A percentile compares a stretch with the other conserved stretches of the same genome.
phyloP scores from a whole-genome alignment of 2,113 vertebrate genomes.

The Salvelinus alpinus region DNA sequence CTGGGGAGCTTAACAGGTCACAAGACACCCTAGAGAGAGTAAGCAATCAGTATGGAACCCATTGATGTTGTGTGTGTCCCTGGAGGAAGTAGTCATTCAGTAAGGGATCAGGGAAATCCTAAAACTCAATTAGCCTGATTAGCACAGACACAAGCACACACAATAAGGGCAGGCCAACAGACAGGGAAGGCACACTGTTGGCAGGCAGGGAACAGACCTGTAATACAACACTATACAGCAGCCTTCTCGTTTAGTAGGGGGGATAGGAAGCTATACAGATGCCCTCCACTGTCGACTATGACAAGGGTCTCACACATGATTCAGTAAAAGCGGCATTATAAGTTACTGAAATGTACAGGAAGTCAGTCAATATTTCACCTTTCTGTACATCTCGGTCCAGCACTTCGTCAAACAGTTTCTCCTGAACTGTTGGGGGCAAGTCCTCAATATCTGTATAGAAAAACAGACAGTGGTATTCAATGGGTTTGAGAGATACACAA shows the following conservation, averaged over 20 bases:
- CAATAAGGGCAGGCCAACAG: constrained; percentile 11
- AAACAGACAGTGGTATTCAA: constrained; percentile 7
- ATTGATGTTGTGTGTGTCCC: neutral
- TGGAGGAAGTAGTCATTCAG: no score
- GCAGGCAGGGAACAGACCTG: no score
- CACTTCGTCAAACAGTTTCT: constrained; percentile 97
- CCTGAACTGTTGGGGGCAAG: constrained; percentile 92
- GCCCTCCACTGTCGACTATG: no score
- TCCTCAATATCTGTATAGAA: constrained; percentile 92
- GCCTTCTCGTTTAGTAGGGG: no score
- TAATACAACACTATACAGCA: no score
- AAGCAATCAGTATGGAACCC: constrained; percentile 1
- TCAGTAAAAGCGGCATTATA: no score
- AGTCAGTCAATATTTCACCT: constrained; percentile 73
- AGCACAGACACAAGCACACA: constrained; percentile 23
- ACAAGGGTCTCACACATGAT: constrained; percentile 12
- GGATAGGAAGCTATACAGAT: no score
- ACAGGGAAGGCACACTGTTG: no score
- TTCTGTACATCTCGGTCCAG: constrained; percentile 98
- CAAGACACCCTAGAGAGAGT: no score
- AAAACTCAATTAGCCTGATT: constrained; percentile 58
- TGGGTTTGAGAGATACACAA: neutral
- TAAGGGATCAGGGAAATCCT: constrained; percentile 44
- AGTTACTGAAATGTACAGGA: neutral
- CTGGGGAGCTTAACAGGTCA: no score